A percentile compares a stretch with the other conserved stretches of the same genome.
phyloP scores from a whole-genome alignment of 2,797 vertebrate species.

The Morelia viridis region DNA sequence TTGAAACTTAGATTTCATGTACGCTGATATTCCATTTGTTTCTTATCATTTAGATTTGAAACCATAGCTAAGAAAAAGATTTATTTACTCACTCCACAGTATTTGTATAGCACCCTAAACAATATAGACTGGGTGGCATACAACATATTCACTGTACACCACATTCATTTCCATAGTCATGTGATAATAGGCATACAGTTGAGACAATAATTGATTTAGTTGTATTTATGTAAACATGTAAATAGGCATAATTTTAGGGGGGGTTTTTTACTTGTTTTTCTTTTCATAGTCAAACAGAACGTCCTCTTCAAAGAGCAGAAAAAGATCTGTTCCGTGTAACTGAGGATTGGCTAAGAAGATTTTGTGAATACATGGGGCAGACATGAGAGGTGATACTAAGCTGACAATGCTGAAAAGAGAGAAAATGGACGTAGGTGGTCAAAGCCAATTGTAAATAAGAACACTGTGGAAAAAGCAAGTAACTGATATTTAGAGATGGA shows the following conservation, averaged over 20 bases:
- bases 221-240: constrained; percentile 10
- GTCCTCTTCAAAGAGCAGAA: constrained; percentile 93
- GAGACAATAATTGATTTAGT: constrained; percentile 22
- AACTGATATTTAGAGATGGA: constrained; percentile 69
- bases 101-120: not conserved
- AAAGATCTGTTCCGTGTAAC: constrained; percentile 91
- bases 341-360: constrained; percentile 48
- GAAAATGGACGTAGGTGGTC: constrained; percentile 68
- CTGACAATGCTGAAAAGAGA: constrained; percentile 68
- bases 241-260: not conserved
- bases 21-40: not conserved
- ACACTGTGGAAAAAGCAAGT: constrained; percentile 71
- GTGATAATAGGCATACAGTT: constrained; percentile 47
- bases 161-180: constrained; percentile 17
- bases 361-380: constrained; percentile 63
- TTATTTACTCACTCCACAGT: not conserved
- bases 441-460: constrained; percentile 73
- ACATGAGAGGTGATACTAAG: constrained; percentile 54
- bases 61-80: constrained; percentile 14
- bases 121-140: not conserved
- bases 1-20: not conserved
- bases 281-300: constrained; percentile 84
- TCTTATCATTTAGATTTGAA: not conserved
- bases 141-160: not conserved
- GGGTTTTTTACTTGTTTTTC: constrained; percentile 50